phyloP scores from a whole-genome alignment of 2,797 vertebrate genomes.

The Spheniscus humboldti region DNA sequence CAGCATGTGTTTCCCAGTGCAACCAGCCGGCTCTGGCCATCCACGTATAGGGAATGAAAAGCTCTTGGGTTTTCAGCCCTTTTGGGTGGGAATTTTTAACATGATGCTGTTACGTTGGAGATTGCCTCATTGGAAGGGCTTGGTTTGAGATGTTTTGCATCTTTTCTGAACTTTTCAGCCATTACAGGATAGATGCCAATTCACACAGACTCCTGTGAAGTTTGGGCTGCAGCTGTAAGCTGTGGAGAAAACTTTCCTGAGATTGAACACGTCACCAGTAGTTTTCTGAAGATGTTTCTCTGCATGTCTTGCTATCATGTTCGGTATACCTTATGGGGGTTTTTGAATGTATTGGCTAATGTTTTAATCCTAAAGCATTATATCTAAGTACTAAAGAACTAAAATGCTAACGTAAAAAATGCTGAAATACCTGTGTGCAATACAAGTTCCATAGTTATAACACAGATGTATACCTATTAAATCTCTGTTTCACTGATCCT shows the following conservation, averaged over 20 bases:
- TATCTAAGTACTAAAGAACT: not conserved
- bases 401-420: not conserved
- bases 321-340: not conserved
- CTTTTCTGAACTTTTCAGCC: not conserved
- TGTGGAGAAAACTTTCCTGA: not conserved
- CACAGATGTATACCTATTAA: not conserved
- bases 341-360: not conserved
- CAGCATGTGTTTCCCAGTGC: not conserved
- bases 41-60: not conserved
- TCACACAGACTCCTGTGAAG: not conserved
- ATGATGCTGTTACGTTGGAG: not conserved
- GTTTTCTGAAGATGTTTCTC: not conserved
- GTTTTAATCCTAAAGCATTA: not conserved
- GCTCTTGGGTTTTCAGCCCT: not conserved
- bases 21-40: not conserved
- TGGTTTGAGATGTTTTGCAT: constrained; percentile 3
- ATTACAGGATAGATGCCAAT: not conserved
- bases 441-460: not conserved
- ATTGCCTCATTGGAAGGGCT: not conserved
- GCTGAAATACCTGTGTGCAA: not conserved
- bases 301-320: rapidly evolving
- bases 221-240: constrained; percentile 1
- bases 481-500: not conserved
- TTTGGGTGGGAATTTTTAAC: constrained; percentile 30
- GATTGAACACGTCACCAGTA: not conserved